Base-by-base conservation (phyloP, 2,888 invertebrate genomes). In the Erebia ligea region DNA sequence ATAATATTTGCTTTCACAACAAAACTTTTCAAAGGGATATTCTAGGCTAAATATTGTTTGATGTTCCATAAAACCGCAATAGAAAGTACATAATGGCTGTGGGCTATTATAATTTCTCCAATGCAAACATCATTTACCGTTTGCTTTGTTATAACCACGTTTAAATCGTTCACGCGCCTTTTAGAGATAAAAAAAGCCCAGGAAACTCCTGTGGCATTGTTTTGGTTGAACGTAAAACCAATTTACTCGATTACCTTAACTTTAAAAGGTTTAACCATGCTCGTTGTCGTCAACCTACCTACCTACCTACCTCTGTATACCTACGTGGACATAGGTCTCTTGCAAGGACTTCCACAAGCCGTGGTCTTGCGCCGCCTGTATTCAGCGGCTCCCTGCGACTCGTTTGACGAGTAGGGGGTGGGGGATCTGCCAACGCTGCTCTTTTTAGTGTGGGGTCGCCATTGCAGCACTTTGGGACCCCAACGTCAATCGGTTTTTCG, bases 31-130 rank as follows among this genome's bases (percentile, higher is more conserved):
- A 71, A 71, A 68, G 71, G 62, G 45, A 71, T 71, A 67, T 68
- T 68, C 45, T 48, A 25, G 63, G 67, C 61, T 40, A 67, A 50
- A 61, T 21, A 70, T 61, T 68, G 71, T 76, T 74, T 76, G 74
- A 76, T 74, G 73, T 74, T 69, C 34, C 21, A 54, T 71, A 56
- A 67, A 72, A 69, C 74, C 73, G 64, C 73, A 68, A 74, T 73
- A 68, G 69, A 73, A 71, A 73, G 74, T 74, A 34, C 34, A 5
- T 34, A 71, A 74, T 67, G 56, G 68, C 56, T 54, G 17, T 15
- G 17, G 67, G 64, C 64, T 56, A 58, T 68, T 68, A 62, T 73
- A 64, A 50, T 54, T 42, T 13, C 62, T 15, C 42, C 48, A 17
- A 61, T 67, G 56, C 54, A 59, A 64, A 71, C 61, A 61, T 56